These are phyloP conservation scores for Drosophila santomea DNA, from an alignment of 1,140 invertebrate genomes.

Conservation along the genomic window DNA sequence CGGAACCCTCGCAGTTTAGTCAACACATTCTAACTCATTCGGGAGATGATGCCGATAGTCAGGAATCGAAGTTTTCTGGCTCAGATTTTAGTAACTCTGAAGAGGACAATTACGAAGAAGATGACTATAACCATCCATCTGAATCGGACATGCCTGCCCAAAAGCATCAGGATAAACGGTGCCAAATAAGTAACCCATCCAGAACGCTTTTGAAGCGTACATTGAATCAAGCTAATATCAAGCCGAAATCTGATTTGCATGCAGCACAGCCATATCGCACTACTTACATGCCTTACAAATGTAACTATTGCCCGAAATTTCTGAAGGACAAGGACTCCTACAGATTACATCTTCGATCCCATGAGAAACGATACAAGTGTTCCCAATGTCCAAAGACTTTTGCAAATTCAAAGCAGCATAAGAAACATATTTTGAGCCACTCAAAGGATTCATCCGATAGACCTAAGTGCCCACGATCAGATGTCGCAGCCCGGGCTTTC, in stretches of 20 bases:
- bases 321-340: not conserved
- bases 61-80: not conserved
- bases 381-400: conserved; percentile 1
- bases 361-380: not conserved
- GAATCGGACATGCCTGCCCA: not conserved
- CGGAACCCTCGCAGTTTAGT: not conserved
- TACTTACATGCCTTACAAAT: conserved; percentile 1
- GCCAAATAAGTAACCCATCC: not conserved
- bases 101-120: not conserved
- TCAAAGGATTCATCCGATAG: not conserved
- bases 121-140: not conserved
- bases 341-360: not conserved
- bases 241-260: not conserved
- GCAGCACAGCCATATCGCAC: not conserved
- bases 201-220: not conserved
- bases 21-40: conserved; percentile 2
- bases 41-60: not conserved
- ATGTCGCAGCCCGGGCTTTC: not conserved
- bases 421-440: not conserved
- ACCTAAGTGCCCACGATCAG: not conserved
- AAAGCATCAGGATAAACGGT: not conserved
- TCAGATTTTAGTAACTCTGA: not conserved
- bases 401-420: not conserved
- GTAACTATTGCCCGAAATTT: not conserved
- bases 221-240: too few relatives aligned